Percentiles rank a stretch among this genome's conserved stretches.
phyloP scores from a whole-genome alignment of 2,113 vertebrate species.

The Taurulus bubalis region DNA sequence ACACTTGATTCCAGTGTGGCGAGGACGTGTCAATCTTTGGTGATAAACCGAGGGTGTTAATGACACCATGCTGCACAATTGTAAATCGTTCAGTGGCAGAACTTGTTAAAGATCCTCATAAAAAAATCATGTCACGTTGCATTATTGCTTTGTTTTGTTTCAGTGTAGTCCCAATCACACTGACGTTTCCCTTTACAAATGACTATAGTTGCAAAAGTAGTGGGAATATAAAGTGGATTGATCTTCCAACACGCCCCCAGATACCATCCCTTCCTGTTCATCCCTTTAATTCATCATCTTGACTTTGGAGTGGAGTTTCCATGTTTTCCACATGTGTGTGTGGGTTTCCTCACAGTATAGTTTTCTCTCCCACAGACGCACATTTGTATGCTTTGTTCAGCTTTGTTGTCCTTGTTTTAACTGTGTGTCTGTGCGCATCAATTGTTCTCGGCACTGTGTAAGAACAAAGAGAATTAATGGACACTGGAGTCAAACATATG shows the following conservation, averaged over 20 bases:
- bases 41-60: not conserved
- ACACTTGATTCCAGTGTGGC: not conserved
- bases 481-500: not conserved
- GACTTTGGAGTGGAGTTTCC: not conserved
- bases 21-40: not conserved
- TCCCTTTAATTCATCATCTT: not conserved
- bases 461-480: not conserved
- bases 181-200: not conserved
- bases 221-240: not conserved
- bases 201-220: not conserved
- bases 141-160: not conserved
- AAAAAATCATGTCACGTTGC: not conserved
- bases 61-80: not conserved
- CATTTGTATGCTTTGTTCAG: not conserved
- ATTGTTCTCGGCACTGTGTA: not conserved
- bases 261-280: not conserved
- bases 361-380: not conserved
- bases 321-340: not conserved
- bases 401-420: not conserved
- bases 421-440: not conserved
- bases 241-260: not conserved
- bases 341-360: not conserved
- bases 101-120: not conserved
- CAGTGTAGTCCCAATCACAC: not conserved
- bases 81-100: not conserved